Percentiles rank a stretch among this genome's conserved stretches.
phyloP scores from a whole-genome alignment of 2,113 vertebrate genomes.

The Pseudolaguvia tuberculata region DNA sequence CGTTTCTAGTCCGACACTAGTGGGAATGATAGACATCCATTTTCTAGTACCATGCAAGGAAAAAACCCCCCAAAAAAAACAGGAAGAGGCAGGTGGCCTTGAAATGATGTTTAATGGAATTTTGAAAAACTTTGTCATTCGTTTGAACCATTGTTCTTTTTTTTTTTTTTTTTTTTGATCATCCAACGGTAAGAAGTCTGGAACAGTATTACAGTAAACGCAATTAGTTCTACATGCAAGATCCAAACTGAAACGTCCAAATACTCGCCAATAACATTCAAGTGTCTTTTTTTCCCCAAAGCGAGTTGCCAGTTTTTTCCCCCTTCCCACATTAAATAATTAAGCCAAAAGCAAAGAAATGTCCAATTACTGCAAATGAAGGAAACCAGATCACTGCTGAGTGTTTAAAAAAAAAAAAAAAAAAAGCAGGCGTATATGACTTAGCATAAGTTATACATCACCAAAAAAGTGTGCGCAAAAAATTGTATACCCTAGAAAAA shows the following conservation, averaged over 20 bases:
- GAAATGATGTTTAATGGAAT: conserved; percentile 75
- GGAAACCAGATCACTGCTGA: conserved; percentile 56
- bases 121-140: conserved; percentile 65
- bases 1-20: conserved; percentile 43
- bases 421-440: conserved; percentile 57
- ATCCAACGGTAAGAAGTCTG: conserved; percentile 61
- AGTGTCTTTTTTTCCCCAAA: conserved; percentile 46
- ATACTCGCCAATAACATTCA: conserved; percentile 51
- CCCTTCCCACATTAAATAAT: conserved; percentile 48
- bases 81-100: conserved; percentile 69
- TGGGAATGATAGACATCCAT: neutral
- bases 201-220: conserved; percentile 60
- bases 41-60: conserved; percentile 54
- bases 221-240: conserved; percentile 74
- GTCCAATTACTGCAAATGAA: conserved; percentile 56
- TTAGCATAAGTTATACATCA: conserved; percentile 57
- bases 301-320: neutral
- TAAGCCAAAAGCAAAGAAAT: conserved; percentile 53
- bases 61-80: conserved; percentile 61
- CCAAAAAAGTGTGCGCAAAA: conserved; percentile 17
- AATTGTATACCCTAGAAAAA: conserved; percentile 52
- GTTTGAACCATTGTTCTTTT: conserved; percentile 59
- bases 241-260: conserved; percentile 61
- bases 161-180: conserved; percentile 58
- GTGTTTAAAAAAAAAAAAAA: conserved; percentile 47